Conservation (phyloP, 2,113 vertebrate genomes). For the Acrocephalus kingi region DNA sequence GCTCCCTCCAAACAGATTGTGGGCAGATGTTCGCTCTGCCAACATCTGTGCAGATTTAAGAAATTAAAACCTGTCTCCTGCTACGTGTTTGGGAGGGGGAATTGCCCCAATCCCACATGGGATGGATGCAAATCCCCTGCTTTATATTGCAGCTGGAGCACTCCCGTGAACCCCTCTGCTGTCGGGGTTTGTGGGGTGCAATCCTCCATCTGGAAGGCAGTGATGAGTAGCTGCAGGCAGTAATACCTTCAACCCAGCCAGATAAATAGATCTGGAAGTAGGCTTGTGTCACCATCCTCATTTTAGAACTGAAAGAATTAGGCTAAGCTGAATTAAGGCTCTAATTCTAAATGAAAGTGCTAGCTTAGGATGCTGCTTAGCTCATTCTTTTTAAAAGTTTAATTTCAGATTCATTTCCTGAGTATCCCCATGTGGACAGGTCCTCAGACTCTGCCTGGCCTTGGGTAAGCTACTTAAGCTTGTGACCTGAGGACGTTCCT, state of each 20-base stretch:
- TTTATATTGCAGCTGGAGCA: neutral
- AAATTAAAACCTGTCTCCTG: neutral
- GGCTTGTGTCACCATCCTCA: constrained; percentile 28
- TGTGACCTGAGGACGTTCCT: neutral
- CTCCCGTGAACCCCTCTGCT: neutral
- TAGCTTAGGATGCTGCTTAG: constrained; percentile 55
- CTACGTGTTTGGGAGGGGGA: neutral
- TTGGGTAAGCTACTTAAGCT: constrained; percentile 56
- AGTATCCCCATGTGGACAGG: constrained; percentile 13
- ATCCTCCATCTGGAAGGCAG: neutral
- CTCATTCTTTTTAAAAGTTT: constrained; percentile 50
- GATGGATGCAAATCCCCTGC: neutral
- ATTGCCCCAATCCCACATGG: neutral
- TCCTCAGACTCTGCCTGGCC: constrained; percentile 20
- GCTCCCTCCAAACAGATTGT: neutral
- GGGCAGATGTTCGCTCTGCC: neutral
- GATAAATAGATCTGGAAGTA: constrained; percentile 52
- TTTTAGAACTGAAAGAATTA: constrained; percentile 66
- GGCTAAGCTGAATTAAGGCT: constrained; percentile 68
- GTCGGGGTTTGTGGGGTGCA: neutral
- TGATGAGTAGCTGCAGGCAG: neutral
- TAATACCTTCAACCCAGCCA: constrained; percentile 3
- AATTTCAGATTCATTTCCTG: constrained; percentile 61
- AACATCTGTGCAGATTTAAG: neutral
- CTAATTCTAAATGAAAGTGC: constrained; percentile 64